Evolutionary conservation across 2,888 invertebrate species (phyloP), one percentile per base, ranked within the genome.

Genomic region (Conistra vaccinii): DNA sequence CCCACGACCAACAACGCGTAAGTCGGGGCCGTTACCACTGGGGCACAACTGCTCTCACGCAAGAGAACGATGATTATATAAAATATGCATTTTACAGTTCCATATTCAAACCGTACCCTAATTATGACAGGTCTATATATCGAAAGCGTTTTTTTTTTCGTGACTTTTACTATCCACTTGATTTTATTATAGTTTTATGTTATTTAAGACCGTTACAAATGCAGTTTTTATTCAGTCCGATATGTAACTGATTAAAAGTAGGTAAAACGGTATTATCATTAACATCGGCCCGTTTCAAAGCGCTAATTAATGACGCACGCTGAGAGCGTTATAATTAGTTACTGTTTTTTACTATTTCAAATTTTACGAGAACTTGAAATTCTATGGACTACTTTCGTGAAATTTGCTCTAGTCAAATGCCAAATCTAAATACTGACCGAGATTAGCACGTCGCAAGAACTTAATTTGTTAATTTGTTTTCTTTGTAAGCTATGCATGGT

Each of bases 281-380:
- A 83, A 60, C 83, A 71, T 42, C 32, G 48, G 66, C 51, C 55
- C 42, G 62, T 78, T 63, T 55, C 26, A 74, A 74, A 70, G 67
- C 53, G 57, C 42, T 83, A 83, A 83, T 85, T 83, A 81, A 73
- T 70, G 71, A 69, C 73, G 76, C 73, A 83, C 61, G 3, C 58
- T 71, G 69, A 68, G 69, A 73, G 75, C 62, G 72, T 73, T 67
- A 74, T 72, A 67, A 81, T 77, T 72, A 78, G 66, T 60, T 32
- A 35, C 58, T n/a, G 69, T 73, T 79, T 71, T 66, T 42, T 55
- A 69, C 32, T 26, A 82, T 82, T 70, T 10, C 26, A 1, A 55
- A 57, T 68, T 68, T 71, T 29, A 55, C 17, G 60, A 58, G 60
- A 68, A 39, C 32, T 45, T 61, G 32, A 57, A 65, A 71, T 61